Evolutionary conservation across 2,888 invertebrate genomes (phyloP), one percentile per base, ranked within the genome.

Genomic region (Gymnoscelis rufifasciata): DNA sequence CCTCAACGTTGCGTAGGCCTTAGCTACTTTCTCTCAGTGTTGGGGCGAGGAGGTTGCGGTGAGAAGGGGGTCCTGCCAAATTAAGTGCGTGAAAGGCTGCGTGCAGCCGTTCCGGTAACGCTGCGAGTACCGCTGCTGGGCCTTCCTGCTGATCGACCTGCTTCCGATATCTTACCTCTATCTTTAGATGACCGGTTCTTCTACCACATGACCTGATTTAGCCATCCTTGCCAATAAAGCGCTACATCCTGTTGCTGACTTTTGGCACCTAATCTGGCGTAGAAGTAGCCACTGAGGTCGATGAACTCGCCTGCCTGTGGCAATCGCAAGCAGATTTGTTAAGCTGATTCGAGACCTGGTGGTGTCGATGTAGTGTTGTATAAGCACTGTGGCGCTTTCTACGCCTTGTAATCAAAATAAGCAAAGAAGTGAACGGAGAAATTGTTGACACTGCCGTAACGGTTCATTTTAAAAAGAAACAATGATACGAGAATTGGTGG

Each of bases 81-180:
- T 84, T 81, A 84, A 80, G 81, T 79, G 79, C 83, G 88, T 86
- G 87, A 88, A 88, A 88, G 87, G 84, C 79, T 78, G 66, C 69
- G 75, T 72, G 64, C 62, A 71, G 72, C 68, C 67, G 74, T 78
- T 79, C 75, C 72, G 74, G 67, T 67, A 71, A 64, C 56, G 56
- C 60, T 54, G 59, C 58, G 48, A 59, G 59, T 61, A 55, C 54
- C 55, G 57, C 57, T 55, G 57, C 56, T 46, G 47, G 58, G 62
- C 59, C 65, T 68, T 60, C 64, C 63, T 67, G 58, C 57, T 52
- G 52, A 53, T 55, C 61, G 54, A 59, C 56, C 57, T 53, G 56
- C 56, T 56, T 43, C 54, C 48, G 56, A 50, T 54, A 54, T 52
- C 45, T 59, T 46, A 49, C 46, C 47, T 33, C 51, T 26, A 57